Conservation (phyloP, 2,797 vertebrate genomes). For the Nyctalus aviator region DNA sequence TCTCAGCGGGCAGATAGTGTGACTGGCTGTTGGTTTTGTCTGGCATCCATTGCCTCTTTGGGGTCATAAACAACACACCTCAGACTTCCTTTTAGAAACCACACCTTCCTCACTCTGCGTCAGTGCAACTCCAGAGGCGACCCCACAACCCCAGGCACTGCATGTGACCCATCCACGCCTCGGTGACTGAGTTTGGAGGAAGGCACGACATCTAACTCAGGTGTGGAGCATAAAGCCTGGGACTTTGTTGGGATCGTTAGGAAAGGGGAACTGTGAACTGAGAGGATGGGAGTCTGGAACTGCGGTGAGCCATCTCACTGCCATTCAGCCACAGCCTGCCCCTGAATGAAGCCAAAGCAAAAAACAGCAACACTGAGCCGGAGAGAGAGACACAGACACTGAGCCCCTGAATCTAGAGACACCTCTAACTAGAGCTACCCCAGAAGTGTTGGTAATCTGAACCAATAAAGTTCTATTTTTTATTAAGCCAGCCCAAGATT, state of each 20-base stretch:
- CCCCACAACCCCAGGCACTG: neutral
- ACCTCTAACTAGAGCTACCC: neutral
- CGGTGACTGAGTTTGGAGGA: neutral
- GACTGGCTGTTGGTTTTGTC: neutral
- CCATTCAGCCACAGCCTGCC: neutral
- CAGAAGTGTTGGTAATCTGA: neutral
- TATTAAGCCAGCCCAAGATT: neutral
- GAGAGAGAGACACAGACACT: neutral
- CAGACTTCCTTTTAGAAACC: neutral
- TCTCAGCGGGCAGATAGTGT: neutral
- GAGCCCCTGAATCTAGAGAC: neutral
- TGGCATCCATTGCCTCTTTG: neutral
- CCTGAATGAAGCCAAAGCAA: neutral
- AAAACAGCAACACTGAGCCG: neutral
- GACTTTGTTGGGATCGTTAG: neutral
- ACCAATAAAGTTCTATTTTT: neutral
- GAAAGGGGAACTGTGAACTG: neutral
- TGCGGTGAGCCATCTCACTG: neutral
- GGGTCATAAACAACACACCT: neutral
- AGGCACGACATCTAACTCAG: neutral
- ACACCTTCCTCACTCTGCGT: neutral
- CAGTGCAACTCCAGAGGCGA: neutral
- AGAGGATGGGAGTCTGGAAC: neutral
- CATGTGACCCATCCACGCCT: neutral
- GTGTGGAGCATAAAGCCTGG: neutral